Base-by-base conservation (phyloP, 2,113 vertebrate genomes). In the Alethe diademata region DNA sequence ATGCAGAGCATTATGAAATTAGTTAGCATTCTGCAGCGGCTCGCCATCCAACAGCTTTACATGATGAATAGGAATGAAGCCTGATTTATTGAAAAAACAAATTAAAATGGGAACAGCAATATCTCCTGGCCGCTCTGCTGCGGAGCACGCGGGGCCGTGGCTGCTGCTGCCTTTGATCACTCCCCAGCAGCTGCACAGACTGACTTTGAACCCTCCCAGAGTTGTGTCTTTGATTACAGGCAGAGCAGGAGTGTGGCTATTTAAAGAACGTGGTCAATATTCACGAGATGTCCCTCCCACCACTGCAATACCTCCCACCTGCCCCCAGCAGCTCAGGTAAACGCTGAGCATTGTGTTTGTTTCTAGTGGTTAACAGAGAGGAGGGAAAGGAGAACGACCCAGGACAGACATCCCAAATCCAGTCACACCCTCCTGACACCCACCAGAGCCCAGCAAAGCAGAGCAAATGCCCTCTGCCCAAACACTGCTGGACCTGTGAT, bases 1-100 rank as follows among this genome's bases (percentile, higher is more conserved):
- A 97, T 95, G 96, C 95, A 95, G 92, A 94, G 90, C 35, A 95
- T 97, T 93, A 96, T 95, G 93, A 97, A 96, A 95, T 96, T 95
- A 96, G 94, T 94, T 95, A 93, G 92, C 94, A 96, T 97, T 96
- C 94, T 96, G 94, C 88, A 96, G 93, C 9, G 5, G 95, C 92
- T 96, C 92, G 60, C 57, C 80, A 96, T 93, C 93, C 96, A 91
- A 95, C 93, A 71, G 93, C 94, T 94, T 92, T 86, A 86, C 91
- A 86, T 31, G 79, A 92, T 86, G 78, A 95, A 92, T 92, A 95
- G 95, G 90, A 94, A 97, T 75, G 65, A 96, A 95, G 89, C 16
- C 91, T 73, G 92, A 97, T 94, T 95, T 95, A 97, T 85, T 87
- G 91, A 87, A 90, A 96, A 95, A 95, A 92, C 86, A 95, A 94